phyloP scores from a whole-genome alignment of 1,140 invertebrate genomes.

The Acromyrmex charruanus region DNA sequence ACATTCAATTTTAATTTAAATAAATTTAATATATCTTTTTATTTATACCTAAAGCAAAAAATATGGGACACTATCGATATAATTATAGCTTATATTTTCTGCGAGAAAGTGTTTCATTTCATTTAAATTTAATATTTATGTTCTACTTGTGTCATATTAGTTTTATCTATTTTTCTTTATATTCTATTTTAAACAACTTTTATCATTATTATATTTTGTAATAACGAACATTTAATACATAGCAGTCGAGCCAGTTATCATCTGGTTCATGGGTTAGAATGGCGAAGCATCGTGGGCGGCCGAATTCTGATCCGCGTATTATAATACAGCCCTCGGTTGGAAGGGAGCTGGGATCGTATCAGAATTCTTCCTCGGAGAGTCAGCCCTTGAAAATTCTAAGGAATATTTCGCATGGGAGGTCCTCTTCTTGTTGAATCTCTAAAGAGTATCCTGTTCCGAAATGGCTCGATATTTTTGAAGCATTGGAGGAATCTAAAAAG shows the following conservation, averaged over 20 bases:
- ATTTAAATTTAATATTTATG: not conserved
- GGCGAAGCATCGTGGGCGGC: constrained; percentile 66
- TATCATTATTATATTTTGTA: not conserved
- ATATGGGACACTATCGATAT: too few species aligned
- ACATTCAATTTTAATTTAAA: not conserved
- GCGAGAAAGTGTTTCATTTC: not conserved
- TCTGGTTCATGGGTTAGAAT: constrained; percentile 42
- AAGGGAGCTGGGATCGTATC: constrained; percentile 62
- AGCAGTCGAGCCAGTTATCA: constrained; percentile 4
- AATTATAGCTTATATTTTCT: too few species aligned
- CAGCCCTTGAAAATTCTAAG: constrained; percentile 63
- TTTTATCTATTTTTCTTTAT: not conserved
- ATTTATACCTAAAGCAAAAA: not conserved
- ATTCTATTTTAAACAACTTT: not conserved
- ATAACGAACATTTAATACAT: constrained; percentile 18
- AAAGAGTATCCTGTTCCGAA: constrained; percentile 20
- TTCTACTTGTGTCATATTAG: not conserved
- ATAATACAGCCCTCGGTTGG: constrained; percentile 41
- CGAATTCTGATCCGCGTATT: constrained; percentile 62
- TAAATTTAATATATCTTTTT: constrained; percentile 9
- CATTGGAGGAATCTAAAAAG: constrained; percentile 2
- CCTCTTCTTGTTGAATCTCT: not conserved
- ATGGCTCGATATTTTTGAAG: constrained; percentile 26
- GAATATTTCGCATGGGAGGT: constrained; percentile 56
- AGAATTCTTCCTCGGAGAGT: constrained; percentile 53